Conservation (phyloP, 2,797 vertebrate species). For the Aphelocoma californica region DNA sequence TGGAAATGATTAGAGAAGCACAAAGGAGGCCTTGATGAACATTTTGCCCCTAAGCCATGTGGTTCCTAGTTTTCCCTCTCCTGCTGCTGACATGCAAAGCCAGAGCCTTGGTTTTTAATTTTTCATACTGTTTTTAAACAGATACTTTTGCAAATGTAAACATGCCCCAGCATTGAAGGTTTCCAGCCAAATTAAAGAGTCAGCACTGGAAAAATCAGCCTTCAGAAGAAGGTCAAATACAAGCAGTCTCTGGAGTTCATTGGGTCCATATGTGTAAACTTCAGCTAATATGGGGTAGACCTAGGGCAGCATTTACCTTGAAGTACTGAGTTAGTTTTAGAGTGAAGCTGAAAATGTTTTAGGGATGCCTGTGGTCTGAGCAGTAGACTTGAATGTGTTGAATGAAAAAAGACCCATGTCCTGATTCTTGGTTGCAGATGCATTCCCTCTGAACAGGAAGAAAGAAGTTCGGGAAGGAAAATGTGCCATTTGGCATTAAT, state of each 20-base stretch:
- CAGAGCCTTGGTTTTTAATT: slow-evolving; percentile 40
- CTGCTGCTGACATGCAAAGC: slow-evolving; percentile 12
- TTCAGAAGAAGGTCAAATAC: slow-evolving; percentile 57
- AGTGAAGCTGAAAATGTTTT: neutral
- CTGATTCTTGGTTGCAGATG: neutral
- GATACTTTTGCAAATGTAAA: slow-evolving; percentile 69
- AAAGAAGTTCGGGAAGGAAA: neutral
- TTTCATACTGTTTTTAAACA: slow-evolving; percentile 64
- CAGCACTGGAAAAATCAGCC: slow-evolving; percentile 46
- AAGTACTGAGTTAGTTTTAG: neutral
- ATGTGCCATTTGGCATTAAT: slow-evolving; percentile 43
- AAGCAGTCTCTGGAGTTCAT: slow-evolving; percentile 50
- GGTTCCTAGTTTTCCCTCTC: slow-evolving; percentile 31
- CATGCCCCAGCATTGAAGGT: slow-evolving; percentile 20
- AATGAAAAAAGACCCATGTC: slow-evolving; percentile 1
- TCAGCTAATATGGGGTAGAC: neutral
- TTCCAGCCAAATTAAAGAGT: slow-evolving; percentile 62
- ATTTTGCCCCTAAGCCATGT: slow-evolving; percentile 16
- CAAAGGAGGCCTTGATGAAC: slow-evolving; percentile 59
- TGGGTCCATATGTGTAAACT: slow-evolving; percentile 66
- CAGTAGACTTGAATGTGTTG: neutral
- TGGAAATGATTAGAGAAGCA: slow-evolving; percentile 53
- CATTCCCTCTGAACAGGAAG: neutral
- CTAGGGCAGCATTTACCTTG: neutral
- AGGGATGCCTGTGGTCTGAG: neutral